Evolutionary conservation across 2,888 invertebrate species (phyloP).

Genomic region (Mycalesis mineus): DNA sequence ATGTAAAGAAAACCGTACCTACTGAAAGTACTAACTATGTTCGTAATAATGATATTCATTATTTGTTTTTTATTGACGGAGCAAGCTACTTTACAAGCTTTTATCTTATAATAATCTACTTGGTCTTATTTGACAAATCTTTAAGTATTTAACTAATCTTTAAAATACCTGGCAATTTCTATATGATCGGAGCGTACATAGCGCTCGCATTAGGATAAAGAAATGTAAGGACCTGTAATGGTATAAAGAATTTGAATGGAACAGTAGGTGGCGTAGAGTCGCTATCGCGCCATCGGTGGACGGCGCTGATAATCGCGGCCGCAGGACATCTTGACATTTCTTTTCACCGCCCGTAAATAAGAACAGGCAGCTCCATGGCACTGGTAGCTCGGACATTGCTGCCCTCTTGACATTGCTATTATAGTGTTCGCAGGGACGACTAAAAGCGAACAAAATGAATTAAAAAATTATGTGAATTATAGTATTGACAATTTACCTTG

Average conservation of each 20-base stretch:
- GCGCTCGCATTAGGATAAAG: slow-evolving; percentile 9
- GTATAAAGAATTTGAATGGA: slow-evolving; percentile 37
- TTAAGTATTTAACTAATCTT: too few relatives aligned
- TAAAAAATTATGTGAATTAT: too few relatives aligned
- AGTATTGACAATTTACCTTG: too few relatives aligned
- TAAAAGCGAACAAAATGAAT: too few relatives aligned
- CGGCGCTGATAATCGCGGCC: slow-evolving; percentile 55
- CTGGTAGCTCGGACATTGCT: slow-evolving; percentile 41
- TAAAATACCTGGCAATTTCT: not conserved
- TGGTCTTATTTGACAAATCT: too few relatives aligned
- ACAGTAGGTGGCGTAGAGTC: slow-evolving; percentile 39
- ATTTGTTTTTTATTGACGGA: too few relatives aligned
- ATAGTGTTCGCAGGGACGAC: slow-evolving; percentile 51
- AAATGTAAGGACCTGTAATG: slow-evolving; percentile 26
- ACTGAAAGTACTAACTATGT: too few relatives aligned
- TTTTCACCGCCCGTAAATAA: slow-evolving; percentile 50
- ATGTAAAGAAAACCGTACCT: too few relatives aligned
- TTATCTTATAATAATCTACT: too few relatives aligned
- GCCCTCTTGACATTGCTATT: slow-evolving; percentile 48
- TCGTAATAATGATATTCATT: too few relatives aligned
- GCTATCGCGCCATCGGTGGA: slow-evolving; percentile 45
- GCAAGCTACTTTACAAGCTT: too few relatives aligned
- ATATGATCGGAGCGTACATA: not conserved
- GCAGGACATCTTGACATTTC: slow-evolving; percentile 35
- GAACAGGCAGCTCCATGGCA: slow-evolving; percentile 16